These are phyloP conservation scores for Scrobipalpa atriplicella DNA, from an alignment of 2,888 invertebrate species.

Conservation along the genomic window DNA sequence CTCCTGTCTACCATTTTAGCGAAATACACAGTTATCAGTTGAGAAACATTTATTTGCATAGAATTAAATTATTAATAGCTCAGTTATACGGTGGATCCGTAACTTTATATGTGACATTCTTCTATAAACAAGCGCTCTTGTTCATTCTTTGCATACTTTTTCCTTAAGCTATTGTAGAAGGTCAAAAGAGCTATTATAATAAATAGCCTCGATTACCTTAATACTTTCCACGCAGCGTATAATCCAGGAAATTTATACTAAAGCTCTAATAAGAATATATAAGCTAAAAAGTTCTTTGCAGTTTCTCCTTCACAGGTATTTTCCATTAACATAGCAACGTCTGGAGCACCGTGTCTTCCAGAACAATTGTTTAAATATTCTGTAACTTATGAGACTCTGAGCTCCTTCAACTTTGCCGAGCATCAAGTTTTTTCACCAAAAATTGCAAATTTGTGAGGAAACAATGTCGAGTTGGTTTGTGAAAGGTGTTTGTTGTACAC, in stretches of 20 bases:
- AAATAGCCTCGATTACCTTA: constrained; percentile 11
- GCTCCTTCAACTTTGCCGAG: constrained; percentile 20
- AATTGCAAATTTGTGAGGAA: constrained; percentile 27
- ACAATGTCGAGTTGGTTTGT: constrained; percentile 20
- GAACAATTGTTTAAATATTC: constrained; percentile 27
- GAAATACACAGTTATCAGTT: too few species aligned
- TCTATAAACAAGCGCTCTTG: neutral
- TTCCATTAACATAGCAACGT: constrained; percentile 19
- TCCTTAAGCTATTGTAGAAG: neutral
- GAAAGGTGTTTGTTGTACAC: neutral
- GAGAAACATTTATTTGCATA: too few species aligned
- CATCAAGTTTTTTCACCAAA: constrained; percentile 27
- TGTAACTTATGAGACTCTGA: constrained; percentile 24
- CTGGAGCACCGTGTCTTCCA: constrained; percentile 8
- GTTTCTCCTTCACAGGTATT: constrained; percentile 13
- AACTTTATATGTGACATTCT: too few species aligned
- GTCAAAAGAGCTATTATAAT: constrained; percentile 5
- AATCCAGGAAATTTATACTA: constrained; percentile 18
- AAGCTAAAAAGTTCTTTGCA: constrained; percentile 18
- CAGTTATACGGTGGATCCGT: too few species aligned
- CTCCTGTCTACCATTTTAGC: too few species aligned
- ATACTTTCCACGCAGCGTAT: constrained; percentile 12
- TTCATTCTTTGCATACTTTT: neutral
- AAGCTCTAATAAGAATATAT: constrained; percentile 15
- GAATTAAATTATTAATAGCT: too few species aligned